Conservation (phyloP, 1,140 invertebrate species). For the Zaprionus vittiger region DNA sequence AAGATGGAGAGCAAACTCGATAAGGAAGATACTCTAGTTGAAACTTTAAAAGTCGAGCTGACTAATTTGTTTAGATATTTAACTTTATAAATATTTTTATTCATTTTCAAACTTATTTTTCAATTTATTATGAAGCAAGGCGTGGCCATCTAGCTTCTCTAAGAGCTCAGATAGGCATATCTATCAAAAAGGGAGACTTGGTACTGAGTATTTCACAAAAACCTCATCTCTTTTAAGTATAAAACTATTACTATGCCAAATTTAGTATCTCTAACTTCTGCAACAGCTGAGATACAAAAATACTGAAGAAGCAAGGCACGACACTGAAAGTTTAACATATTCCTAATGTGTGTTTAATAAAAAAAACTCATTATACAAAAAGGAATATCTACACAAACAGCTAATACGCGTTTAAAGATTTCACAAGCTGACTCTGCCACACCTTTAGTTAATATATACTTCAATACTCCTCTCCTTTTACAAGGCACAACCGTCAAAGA, state of each 20-base stretch:
- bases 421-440: too few relatives aligned
- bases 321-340: too few relatives aligned
- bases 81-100: too few relatives aligned
- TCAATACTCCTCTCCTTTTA: not conserved
- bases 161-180: not conserved
- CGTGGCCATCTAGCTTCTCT: too few relatives aligned
- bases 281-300: not conserved
- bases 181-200: not conserved
- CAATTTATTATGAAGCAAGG: too few relatives aligned
- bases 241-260: not conserved
- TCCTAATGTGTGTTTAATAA: too few relatives aligned
- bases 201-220: not conserved
- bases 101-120: not conserved
- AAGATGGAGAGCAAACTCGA: conserved; percentile 13
- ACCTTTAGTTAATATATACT: not conserved
- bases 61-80: too few relatives aligned
- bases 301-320: not conserved
- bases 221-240: not conserved
- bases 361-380: too few relatives aligned
- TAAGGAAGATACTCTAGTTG: not conserved
- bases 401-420: too few relatives aligned
- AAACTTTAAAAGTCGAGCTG: not conserved
- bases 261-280: not conserved
- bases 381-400: not conserved
- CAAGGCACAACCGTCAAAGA: not conserved